Percentiles rank a stretch among this genome's conserved stretches.
Evolutionary conservation across 2,888 invertebrate genomes (phyloP).

Genomic region (Hydraecia micacea): DNA sequence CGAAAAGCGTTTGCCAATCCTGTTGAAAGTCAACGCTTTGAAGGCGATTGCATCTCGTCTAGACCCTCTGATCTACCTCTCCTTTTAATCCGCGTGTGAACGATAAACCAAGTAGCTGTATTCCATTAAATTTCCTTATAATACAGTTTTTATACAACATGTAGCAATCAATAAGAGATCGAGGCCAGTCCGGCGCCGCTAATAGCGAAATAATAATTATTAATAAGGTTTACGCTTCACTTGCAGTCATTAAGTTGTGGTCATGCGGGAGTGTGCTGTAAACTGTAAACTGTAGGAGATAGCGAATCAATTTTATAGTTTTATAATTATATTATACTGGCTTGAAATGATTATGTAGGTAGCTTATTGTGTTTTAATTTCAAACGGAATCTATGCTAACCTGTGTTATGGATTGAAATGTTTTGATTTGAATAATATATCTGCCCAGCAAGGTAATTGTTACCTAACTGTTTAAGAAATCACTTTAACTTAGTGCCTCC

Average conservation of each 20-base stretch:
- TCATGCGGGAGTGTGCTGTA: conserved; percentile 31
- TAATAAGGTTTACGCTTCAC: conserved; percentile 74
- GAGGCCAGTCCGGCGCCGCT: conserved; percentile 71
- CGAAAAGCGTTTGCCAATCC: not conserved
- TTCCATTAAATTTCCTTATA: conserved; percentile 22
- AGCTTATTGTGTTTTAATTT: not conserved
- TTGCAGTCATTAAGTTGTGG: conserved; percentile 63
- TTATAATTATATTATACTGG: not conserved
- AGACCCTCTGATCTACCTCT: not conserved
- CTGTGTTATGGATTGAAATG: not conserved
- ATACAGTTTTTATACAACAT: conserved; percentile 25
- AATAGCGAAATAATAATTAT: conserved; percentile 75
- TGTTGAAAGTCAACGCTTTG: not conserved
- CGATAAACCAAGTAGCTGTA: not conserved
- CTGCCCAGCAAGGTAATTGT: not conserved
- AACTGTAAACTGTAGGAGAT: not conserved
- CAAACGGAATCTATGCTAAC: not conserved
- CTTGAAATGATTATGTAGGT: not conserved
- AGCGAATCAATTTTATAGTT: conserved; percentile 3
- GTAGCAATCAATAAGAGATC: conserved; percentile 74
- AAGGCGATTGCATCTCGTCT: not conserved
- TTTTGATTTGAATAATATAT: not conserved
- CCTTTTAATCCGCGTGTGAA: conserved; percentile 49
- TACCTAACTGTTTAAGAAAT: not conserved
- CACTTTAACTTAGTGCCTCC: not conserved